phyloP scores from a whole-genome alignment of 2,113 vertebrate species.

The Pelecanus crispus region DNA sequence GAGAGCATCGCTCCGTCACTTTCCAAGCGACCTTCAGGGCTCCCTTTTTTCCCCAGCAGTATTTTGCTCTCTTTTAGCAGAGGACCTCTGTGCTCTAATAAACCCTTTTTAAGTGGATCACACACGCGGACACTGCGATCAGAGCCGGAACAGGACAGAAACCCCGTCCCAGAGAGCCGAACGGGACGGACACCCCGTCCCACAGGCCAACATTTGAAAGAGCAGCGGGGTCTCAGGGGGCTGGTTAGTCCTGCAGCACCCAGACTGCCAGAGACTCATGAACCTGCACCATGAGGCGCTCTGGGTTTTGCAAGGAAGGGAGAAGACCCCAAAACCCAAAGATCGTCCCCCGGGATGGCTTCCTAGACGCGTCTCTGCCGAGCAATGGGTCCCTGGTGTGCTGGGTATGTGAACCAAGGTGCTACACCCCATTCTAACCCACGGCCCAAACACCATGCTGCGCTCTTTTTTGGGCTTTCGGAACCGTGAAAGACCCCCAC shows the following conservation, averaged over 20 bases:
- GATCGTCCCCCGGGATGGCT: rapidly evolving
- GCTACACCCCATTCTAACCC: rapidly evolving
- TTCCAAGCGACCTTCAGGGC: rapidly evolving
- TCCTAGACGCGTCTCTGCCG: neutral
- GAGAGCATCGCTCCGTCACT: neutral
- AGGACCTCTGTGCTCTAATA: neutral
- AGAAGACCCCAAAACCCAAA: neutral
- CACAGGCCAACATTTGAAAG: rapidly evolving
- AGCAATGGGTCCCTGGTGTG: rapidly evolving
- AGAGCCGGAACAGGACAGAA: neutral
- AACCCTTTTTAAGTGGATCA: neutral
- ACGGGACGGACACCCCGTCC: neutral
- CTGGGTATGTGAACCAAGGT: neutral
- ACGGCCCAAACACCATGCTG: rapidly evolving
- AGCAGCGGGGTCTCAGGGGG: neutral
- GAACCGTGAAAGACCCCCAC: rapidly evolving
- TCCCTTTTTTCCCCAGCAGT: neutral
- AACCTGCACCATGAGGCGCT: neutral
- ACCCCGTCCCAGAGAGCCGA: neutral
- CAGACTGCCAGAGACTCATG: neutral
- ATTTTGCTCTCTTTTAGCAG: rapidly evolving
- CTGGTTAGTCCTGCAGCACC: neutral
- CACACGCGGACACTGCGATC: rapidly evolving
- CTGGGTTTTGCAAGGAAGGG: neutral
- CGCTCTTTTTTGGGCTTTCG: rapidly evolving